Conservation (phyloP, 2,888 invertebrate species). For the Drosophila infuscata region DNA sequence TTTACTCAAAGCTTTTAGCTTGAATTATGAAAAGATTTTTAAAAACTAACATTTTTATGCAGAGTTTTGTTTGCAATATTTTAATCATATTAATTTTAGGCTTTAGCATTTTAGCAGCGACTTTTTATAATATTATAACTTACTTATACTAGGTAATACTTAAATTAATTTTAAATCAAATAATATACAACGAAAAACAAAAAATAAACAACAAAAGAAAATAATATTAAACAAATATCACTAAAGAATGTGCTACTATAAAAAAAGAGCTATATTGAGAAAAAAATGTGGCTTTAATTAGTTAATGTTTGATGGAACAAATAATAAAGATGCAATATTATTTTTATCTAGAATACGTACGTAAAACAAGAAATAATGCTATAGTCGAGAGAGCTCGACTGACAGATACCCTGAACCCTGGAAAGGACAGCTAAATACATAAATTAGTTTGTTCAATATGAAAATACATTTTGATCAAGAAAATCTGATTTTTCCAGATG, state of each 20-base stretch:
- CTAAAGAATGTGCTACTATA: not conserved
- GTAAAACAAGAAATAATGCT: not conserved
- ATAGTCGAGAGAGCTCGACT: not conserved
- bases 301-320: not conserved
- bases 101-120: conserved; percentile 56
- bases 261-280: not conserved
- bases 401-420: not conserved
- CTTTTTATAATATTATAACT: conserved; percentile 26
- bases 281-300: not conserved
- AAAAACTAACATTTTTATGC: conserved; percentile 34
- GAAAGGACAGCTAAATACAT: not conserved
- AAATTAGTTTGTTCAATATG: not conserved
- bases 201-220: not conserved
- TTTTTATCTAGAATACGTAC: not conserved
- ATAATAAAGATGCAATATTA: not conserved
- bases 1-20: conserved; percentile 55
- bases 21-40: conserved; percentile 55
- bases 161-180: conserved; percentile 31
- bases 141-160: conserved; percentile 29
- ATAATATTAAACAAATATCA: not conserved
- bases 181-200: conserved; percentile 15
- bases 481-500: too few relatives aligned
- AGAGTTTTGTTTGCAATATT: conserved; percentile 39
- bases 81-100: conserved; percentile 40
- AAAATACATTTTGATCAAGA: not conserved